Evolutionary conservation across 2,113 vertebrate genomes (phyloP).

Genomic region (Chauna torquata): DNA sequence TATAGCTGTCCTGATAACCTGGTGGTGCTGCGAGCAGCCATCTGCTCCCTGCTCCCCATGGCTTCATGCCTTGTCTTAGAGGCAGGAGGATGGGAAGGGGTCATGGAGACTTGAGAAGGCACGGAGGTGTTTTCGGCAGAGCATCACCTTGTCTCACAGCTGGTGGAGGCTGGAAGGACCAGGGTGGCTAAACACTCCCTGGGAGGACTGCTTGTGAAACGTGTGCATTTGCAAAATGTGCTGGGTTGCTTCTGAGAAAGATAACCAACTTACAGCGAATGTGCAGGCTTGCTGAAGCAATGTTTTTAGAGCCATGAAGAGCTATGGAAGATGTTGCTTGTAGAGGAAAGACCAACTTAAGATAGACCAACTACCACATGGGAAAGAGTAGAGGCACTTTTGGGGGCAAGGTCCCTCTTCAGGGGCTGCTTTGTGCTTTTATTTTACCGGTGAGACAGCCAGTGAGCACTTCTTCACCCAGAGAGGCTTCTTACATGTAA

Average conservation of each 20-base stretch:
- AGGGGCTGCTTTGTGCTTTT: neutral
- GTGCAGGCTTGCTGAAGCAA: neutral
- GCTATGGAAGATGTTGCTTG: rapidly evolving
- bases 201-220: neutral
- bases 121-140: neutral
- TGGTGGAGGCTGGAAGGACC: neutral
- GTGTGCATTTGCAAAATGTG: rapidly evolving
- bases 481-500: neutral
- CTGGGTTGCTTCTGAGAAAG: neutral
- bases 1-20: neutral
- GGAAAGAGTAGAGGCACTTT: neutral
- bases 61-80: neutral
- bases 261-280: rapidly evolving
- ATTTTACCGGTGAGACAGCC: neutral
- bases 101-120: rapidly evolving
- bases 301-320: neutral
- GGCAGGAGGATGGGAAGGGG: neutral
- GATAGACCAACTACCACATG: neutral
- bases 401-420: neutral
- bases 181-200: neutral
- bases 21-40: rapidly evolving
- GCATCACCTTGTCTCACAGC: neutral
- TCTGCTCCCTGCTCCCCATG: neutral
- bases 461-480: neutral
- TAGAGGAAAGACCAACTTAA: neutral